A percentile compares a stretch with the other conserved stretches of the same genome.
These are phyloP conservation scores for Platycnemis pennipes DNA, from an alignment of 2,888 invertebrate species.

Conservation along the genomic window DNA sequence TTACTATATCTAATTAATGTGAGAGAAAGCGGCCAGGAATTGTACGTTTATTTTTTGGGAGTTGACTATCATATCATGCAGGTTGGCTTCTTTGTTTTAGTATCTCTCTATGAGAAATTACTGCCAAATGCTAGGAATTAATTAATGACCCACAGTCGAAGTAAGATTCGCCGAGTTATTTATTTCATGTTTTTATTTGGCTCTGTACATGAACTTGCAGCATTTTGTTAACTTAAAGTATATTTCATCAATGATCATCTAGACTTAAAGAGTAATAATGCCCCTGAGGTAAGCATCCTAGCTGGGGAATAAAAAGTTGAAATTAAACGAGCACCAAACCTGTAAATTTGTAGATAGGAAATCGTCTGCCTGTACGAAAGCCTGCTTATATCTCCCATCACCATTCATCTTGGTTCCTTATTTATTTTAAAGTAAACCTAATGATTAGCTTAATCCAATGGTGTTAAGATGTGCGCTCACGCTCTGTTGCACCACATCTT, in stretches of 20 bases:
- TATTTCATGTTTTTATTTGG: constrained; percentile 1
- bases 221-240: constrained; percentile 35
- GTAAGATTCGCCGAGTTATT: not conserved
- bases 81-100: constrained; percentile 51
- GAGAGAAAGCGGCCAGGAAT: constrained; percentile 55
- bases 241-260: constrained; percentile 39
- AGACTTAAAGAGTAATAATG: constrained; percentile 25
- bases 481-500: constrained; percentile 24
- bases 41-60: constrained; percentile 59
- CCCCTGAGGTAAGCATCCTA: constrained; percentile 38
- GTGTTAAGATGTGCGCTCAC: constrained; percentile 15
- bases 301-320: constrained; percentile 33
- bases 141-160: constrained; percentile 16
- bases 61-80: constrained; percentile 54
- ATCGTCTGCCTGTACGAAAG: constrained; percentile 64
- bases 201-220: not conserved
- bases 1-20: constrained; percentile 42
- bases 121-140: constrained; percentile 30
- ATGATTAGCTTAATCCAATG: constrained; percentile 47
- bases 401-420: constrained; percentile 59
- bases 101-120: constrained; percentile 40
- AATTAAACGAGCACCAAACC: constrained; percentile 55
- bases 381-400: constrained; percentile 58
- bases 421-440: constrained; percentile 58
- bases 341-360: constrained; percentile 67